phyloP scores from a whole-genome alignment of 2,888 invertebrate species.

The Sphaeridia pumilis region DNA sequence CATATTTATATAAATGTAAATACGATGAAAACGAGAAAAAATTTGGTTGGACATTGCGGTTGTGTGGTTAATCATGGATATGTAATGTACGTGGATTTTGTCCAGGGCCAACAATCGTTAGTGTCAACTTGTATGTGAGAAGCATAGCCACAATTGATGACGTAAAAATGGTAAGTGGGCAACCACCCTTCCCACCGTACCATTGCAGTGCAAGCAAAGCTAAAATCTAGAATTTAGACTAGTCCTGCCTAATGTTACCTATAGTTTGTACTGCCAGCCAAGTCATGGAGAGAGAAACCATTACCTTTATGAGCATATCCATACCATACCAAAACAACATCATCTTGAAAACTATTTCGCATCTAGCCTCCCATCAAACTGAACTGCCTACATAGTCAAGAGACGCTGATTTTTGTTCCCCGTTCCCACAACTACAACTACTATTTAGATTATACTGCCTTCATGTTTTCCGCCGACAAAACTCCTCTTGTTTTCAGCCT shows the following conservation, averaged over 20 bases:
- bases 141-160: constrained; percentile 97
- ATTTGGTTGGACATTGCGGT: not conserved
- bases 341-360: not conserved
- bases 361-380: not conserved
- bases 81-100: constrained; percentile 18
- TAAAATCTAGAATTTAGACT: too few species aligned
- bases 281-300: not conserved
- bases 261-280: not conserved
- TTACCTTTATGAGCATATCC: not conserved
- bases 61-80: not conserved
- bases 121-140: constrained; percentile 95
- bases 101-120: constrained; percentile 81
- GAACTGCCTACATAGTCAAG: not conserved
- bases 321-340: not conserved
- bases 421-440: too few species aligned
- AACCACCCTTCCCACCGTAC: constrained; percentile 24
- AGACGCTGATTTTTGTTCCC: not conserved
- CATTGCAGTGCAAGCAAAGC: constrained; percentile 2
- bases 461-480: too few species aligned
- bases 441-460: too few species aligned
- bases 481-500: too few species aligned
- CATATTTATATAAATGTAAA: too few species aligned
- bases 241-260: constrained; percentile 3
- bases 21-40: too few species aligned
- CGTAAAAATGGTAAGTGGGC: constrained; percentile 92